phyloP scores from a whole-genome alignment of 1,140 invertebrate genomes.

The Sarcophaga peregrina region DNA sequence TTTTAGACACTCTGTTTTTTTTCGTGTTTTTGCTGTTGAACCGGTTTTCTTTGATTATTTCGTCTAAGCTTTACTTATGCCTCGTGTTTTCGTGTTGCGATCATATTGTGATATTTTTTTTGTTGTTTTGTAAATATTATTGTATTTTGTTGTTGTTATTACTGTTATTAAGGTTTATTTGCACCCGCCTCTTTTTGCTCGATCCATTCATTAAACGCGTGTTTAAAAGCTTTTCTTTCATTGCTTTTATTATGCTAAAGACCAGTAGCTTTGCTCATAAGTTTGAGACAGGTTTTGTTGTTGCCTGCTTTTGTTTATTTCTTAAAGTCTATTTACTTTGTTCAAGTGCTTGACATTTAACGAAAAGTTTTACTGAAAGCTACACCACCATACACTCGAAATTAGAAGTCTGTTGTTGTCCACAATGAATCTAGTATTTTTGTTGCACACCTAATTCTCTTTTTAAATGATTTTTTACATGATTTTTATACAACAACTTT shows the following conservation, averaged over 20 bases:
- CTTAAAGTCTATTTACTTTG: not conserved
- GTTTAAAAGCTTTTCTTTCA: slow-evolving; percentile 19
- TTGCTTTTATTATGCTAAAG: not conserved
- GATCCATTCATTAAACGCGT: slow-evolving; percentile 18
- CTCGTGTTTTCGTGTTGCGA: not conserved
- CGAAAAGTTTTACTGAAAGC: not conserved
- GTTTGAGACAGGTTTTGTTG: slow-evolving; percentile 22
- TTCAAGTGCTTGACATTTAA: not conserved
- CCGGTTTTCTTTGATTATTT: slow-evolving; percentile 28
- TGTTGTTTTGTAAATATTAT: no score
- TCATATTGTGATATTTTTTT: no score
- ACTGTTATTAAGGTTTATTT: not conserved
- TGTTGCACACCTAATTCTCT: no score
- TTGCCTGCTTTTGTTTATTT: not conserved
- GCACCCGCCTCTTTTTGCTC: slow-evolving; percentile 22
- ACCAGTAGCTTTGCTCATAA: slow-evolving; percentile 28
- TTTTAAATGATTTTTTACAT: no score
- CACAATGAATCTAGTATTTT: no score
- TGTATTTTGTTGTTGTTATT: not conserved
- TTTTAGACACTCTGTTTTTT: not conserved
- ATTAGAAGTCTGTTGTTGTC: not conserved
- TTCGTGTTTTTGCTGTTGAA: slow-evolving; percentile 20
- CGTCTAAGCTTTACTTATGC: slow-evolving; percentile 23
- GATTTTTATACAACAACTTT: no score
- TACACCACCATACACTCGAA: not conserved